phyloP scores from a whole-genome alignment of 2,113 vertebrate genomes.

The Hippocampus barbouri region DNA sequence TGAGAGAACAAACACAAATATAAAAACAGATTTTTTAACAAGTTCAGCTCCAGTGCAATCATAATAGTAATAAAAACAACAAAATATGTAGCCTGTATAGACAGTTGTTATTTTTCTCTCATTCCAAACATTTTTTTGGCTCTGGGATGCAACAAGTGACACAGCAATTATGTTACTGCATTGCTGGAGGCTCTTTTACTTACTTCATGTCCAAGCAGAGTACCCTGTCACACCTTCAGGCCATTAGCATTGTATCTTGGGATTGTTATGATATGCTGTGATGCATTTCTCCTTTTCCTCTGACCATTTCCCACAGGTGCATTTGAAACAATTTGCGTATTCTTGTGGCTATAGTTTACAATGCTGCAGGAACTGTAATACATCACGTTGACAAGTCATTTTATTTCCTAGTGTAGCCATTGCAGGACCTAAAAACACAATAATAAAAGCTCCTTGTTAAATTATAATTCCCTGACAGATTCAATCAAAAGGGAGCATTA shows the following conservation, averaged over 20 bases:
- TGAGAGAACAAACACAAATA: neutral
- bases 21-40: neutral
- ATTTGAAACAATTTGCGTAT: neutral
- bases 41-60: no score
- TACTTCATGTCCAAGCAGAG: neutral
- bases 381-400: neutral
- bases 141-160: neutral
- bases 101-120: neutral
- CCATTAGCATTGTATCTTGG: neutral
- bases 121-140: neutral
- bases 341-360: neutral
- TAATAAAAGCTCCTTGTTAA: neutral
- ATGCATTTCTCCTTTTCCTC: neutral
- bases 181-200: neutral
- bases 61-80: no score
- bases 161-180: neutral
- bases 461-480: neutral
- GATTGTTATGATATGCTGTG: neutral
- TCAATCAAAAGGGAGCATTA: neutral
- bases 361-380: neutral
- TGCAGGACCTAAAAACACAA: neutral
- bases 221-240: neutral
- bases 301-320: neutral
- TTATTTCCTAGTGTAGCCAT: neutral
- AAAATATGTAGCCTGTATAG: no score